phyloP scores from a whole-genome alignment of 2,888 invertebrate species.

The Saturnia japonica region DNA sequence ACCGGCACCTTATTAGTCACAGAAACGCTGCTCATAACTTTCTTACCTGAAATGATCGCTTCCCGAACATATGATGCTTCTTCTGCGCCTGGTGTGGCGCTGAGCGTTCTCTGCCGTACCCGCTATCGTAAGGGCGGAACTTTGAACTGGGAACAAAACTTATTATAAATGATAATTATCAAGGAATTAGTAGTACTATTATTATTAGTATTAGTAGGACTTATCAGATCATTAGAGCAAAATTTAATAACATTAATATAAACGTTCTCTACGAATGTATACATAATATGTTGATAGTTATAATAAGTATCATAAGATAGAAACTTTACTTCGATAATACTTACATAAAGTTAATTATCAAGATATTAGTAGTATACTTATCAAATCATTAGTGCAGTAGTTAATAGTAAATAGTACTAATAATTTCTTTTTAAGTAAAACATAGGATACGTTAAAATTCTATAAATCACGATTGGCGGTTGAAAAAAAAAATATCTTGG shows the following conservation, averaged over 20 bases:
- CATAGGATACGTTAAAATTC: too few species aligned
- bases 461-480: not conserved
- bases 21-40: not conserved
- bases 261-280: not conserved
- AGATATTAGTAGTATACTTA: not conserved
- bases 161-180: not conserved
- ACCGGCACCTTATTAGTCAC: not conserved
- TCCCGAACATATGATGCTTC: constrained; percentile 96
- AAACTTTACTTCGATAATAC: not conserved
- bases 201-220: too few species aligned
- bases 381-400: not conserved
- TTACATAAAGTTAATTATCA: not conserved
- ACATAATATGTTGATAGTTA: not conserved
- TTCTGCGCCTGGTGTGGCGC: constrained; percentile 84
- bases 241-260: not conserved
- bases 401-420: not conserved
- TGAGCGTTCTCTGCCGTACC: constrained; percentile 72
- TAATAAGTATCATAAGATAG: too few species aligned
- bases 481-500: too few species aligned
- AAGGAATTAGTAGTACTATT: not conserved
- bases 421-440: not conserved
- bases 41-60: constrained; percentile 89
- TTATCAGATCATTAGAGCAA: not conserved
- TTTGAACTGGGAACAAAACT: constrained; percentile 68
- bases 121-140: constrained; percentile 85